Percentiles rank a stretch among this genome's conserved stretches.
Evolutionary conservation across 2,797 vertebrate genomes (phyloP).

Genomic region (Melanotaenia parkinsoni): DNA sequence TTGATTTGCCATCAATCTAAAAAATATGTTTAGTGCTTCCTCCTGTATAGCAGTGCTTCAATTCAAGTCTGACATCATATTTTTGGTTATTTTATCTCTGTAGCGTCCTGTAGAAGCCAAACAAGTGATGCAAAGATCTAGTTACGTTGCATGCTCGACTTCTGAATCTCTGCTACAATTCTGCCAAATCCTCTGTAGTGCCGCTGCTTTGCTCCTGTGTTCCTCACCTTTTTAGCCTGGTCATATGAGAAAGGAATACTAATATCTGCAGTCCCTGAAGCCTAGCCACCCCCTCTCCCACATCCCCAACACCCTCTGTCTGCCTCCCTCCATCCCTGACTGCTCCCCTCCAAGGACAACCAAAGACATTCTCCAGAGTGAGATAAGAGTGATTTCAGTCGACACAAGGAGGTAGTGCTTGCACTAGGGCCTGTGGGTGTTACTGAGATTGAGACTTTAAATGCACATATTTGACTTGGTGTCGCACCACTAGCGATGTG

Average conservation of each 20-base stretch:
- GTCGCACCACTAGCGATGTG: conserved; percentile 29
- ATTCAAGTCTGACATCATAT: conserved; percentile 28
- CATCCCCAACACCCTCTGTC: conserved; percentile 39
- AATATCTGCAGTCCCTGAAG: conserved; percentile 73
- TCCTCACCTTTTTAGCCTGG: conserved; percentile 62
- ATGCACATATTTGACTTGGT: conserved; percentile 65
- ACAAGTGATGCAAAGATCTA: conserved; percentile 56
- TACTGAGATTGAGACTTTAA: conserved; percentile 67
- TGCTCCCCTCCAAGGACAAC: conserved; percentile 81
- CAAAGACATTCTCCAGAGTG: conserved; percentile 79
- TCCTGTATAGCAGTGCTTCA: conserved; percentile 20
- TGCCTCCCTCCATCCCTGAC: conserved; percentile 69
- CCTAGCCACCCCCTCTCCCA: conserved; percentile 34
- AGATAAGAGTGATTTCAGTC: conserved; percentile 75
- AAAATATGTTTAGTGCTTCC: conserved; percentile 33
- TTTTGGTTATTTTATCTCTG: conserved; percentile 49
- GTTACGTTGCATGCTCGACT: conserved; percentile 65
- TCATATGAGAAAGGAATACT: conserved; percentile 83
- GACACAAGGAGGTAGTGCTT: conserved; percentile 62
- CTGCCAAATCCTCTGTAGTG: conserved; percentile 54
- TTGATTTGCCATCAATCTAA: conserved; percentile 2
- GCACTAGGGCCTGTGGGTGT: conserved; percentile 33
- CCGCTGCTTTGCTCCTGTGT: conserved; percentile 46
- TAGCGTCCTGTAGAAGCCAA: conserved; percentile 29
- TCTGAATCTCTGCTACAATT: conserved; percentile 62